These are phyloP conservation scores for Phaetusa simplex DNA, from an alignment of 2,113 vertebrate species.

Conservation along the genomic window DNA sequence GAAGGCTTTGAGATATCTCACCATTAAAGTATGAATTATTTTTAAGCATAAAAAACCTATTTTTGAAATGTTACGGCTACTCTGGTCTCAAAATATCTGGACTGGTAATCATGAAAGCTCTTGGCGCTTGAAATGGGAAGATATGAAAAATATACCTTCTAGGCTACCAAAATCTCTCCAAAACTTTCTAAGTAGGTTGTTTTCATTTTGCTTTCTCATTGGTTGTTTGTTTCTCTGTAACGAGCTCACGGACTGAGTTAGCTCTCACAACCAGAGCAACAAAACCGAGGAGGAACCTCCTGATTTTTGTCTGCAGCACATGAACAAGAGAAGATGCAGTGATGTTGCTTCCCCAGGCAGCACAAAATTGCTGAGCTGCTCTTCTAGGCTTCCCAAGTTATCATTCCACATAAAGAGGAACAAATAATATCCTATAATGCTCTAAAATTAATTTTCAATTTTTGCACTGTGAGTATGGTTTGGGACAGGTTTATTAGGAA, in stretches of 20 bases:
- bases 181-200: background rate
- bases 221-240: background rate
- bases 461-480: background rate
- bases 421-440: background rate
- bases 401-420: background rate
- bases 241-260: background rate
- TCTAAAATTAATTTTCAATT: background rate
- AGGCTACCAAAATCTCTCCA: background rate
- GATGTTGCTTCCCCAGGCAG: background rate
- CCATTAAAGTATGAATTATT: constrained; percentile 2
- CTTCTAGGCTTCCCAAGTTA: background rate
- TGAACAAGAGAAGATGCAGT: background rate
- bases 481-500: background rate
- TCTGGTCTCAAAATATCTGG: background rate
- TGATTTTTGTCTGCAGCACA: background rate
- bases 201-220: background rate
- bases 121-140: background rate
- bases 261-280: background rate
- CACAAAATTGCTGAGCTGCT: background rate
- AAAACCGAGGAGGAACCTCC: background rate
- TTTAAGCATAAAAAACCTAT: constrained; percentile 2
- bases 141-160: background rate
- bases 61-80: background rate
- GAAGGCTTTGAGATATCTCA: background rate
- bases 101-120: background rate